phyloP scores from a whole-genome alignment of 2,113 vertebrate species.

The Trachemys scripta region DNA sequence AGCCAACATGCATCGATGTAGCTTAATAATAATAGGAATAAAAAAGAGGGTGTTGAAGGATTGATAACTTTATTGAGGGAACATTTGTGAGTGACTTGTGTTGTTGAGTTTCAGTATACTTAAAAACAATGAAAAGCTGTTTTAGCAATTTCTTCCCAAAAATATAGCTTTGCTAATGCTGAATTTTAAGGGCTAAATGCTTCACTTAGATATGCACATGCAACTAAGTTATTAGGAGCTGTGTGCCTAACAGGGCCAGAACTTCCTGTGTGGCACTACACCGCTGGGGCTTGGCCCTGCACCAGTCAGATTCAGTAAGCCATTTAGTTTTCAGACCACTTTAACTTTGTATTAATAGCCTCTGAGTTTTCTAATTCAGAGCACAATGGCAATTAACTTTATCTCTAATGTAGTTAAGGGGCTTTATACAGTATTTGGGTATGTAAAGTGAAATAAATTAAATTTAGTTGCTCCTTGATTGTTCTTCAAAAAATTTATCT shows the following conservation, averaged over 20 bases:
- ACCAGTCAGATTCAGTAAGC: background rate
- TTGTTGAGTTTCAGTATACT: background rate
- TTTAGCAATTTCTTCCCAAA: background rate
- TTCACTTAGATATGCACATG: background rate
- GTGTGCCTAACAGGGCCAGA: background rate
- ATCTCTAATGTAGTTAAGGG: background rate
- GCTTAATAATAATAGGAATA: fast-evolving
- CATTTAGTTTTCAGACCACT: background rate
- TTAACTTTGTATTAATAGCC: background rate
- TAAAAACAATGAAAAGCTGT: background rate
- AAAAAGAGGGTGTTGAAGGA: background rate
- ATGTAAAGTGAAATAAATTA: background rate
- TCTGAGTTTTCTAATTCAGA: background rate
- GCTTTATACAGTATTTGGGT: background rate
- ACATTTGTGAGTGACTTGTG: background rate
- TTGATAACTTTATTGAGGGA: background rate
- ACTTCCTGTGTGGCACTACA: background rate
- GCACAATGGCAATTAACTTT: background rate
- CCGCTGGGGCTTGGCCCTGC: background rate
- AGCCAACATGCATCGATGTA: background rate
- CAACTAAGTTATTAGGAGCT: background rate
- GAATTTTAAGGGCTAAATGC: background rate
- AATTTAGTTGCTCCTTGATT: background rate
- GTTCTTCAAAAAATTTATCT: constrained; percentile 1
- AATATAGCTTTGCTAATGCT: background rate